These are phyloP conservation scores for Patella caerulea DNA, from an alignment of 2,888 invertebrate genomes.

Conservation along the genomic window DNA sequence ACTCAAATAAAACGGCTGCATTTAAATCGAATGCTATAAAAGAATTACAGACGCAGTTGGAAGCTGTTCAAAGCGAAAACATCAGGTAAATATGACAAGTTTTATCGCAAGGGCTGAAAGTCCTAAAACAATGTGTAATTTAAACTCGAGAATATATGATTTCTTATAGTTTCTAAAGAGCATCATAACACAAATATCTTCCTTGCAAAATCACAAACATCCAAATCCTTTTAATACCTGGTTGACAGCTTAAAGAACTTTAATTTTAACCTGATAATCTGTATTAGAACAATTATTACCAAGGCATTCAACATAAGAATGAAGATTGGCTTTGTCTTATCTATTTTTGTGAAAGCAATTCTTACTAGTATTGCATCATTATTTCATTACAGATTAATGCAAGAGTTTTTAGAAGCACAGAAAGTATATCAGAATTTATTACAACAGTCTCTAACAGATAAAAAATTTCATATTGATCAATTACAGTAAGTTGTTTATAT, in stretches of 20 bases:
- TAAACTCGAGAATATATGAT: too few relatives aligned
- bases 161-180: too few relatives aligned
- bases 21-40: conserved; percentile 43
- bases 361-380: neutral
- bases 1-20: conserved; percentile 50
- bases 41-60: conserved; percentile 57
- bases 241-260: too few relatives aligned
- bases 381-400: conserved; percentile 76
- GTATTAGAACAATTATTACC: too few relatives aligned
- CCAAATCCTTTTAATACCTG: too few relatives aligned
- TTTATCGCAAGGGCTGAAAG: too few relatives aligned
- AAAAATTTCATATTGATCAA: conserved; percentile 78
- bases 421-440: conserved; percentile 82
- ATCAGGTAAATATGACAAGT: conserved; percentile 41
- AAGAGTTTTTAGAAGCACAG: conserved; percentile 84
- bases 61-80: conserved; percentile 62
- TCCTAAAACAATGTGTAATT: too few relatives aligned
- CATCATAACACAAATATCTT: too few relatives aligned
- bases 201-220: too few relatives aligned
- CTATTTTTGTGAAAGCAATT: neutral
- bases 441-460: conserved; percentile 80
- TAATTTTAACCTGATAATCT: too few relatives aligned
- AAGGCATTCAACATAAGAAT: neutral
- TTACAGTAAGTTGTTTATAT: conserved; percentile 68
- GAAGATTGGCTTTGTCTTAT: neutral